Conservation (phyloP, 2,113 vertebrate species). For the Solea senegalensis region DNA sequence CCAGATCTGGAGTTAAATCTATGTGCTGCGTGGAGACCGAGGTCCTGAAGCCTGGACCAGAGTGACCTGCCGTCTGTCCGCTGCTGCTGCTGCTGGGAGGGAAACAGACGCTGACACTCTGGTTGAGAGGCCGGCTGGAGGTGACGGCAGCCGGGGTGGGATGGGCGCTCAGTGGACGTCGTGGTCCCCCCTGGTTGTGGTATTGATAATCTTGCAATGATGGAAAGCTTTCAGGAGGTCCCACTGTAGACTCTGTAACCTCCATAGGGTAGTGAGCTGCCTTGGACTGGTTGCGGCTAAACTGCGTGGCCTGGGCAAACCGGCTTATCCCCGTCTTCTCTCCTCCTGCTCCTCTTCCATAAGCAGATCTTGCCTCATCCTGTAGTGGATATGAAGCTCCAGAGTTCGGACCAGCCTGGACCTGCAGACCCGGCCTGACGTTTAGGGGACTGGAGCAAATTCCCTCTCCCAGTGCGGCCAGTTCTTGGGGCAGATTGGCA, state of each 20-base stretch:
- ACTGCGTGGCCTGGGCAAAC: constrained; percentile 87
- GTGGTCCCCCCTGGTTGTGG: constrained; percentile 79
- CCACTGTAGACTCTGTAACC: constrained; percentile 76
- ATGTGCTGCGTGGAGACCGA: constrained; percentile 92
- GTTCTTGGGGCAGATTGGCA: constrained; percentile 89
- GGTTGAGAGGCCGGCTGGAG: constrained; percentile 87
- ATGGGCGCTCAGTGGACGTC: constrained; percentile 88
- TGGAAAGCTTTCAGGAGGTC: constrained; percentile 84
- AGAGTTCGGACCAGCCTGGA: constrained; percentile 86
- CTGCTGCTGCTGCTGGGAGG: constrained; percentile 90
- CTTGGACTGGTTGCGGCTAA: constrained; percentile 91
- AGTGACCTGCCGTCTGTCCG: constrained; percentile 76
- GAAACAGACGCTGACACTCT: constrained; percentile 90
- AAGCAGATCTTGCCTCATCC: constrained; percentile 81
- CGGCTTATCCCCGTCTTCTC: constrained; percentile 71
- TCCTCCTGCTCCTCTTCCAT: constrained; percentile 62
- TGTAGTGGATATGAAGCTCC: constrained; percentile 65
- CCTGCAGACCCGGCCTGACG: constrained; percentile 83
- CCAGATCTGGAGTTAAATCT: constrained; percentile 90
- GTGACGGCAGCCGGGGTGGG: constrained; percentile 86
- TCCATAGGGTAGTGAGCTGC: constrained; percentile 94
- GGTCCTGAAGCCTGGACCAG: constrained; percentile 88
- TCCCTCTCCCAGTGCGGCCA: constrained; percentile 74
- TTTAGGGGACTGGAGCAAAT: constrained; percentile 85
- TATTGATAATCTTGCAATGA: constrained; percentile 70